Evolutionary conservation across 2,888 invertebrate species (phyloP), one percentile per base, ranked within the genome.

Genomic region (Tridacna gigas): DNA sequence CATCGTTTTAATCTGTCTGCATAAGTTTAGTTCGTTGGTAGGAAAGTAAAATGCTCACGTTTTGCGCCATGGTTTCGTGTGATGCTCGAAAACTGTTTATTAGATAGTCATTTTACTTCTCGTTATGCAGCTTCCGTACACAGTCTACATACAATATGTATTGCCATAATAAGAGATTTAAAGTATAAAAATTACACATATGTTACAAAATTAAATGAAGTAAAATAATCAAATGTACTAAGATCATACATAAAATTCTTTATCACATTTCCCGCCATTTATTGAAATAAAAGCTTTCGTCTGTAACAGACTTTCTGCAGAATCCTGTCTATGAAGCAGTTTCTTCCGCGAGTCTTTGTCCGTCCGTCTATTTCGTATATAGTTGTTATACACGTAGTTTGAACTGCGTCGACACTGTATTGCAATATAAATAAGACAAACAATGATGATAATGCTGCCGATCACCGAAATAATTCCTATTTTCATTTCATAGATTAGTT

Each of bases 401-500:
- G 84, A 83, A 51, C 77, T 77, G 67, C 76, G 69, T 73, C 80
- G 76, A 28, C 83, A 83, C 76, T 87, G 87, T 25, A 83, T 47
- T 37, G 80, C 61, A 22, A 87, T 87, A 65, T 87, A 87, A n/a
- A 85, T 61, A 25, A 87, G 76, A 77, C 84, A 87, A 28, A 85
- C 83, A 0, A 85, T 51, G 26, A 87, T 85, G 25, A 85, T 77
- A 65, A 87, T 79, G 66, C 79, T 81, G 25, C 87, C 87, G 28
- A 87, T 83, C 4, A 87, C 77, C 28, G 87, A 76, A 25, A 87
- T 83, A 5, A 87, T 83, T 20, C 87, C 87, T n/a, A 87, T 81
- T 65, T 87, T 87, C 20, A 87, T 84, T 73, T 87, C 87, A 56
- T 87, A 87, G 25, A 87, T 87, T 0, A 84, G 81, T 77, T 85